phyloP scores from a whole-genome alignment of 2,888 invertebrate species.

The Chironomus riparius region DNA sequence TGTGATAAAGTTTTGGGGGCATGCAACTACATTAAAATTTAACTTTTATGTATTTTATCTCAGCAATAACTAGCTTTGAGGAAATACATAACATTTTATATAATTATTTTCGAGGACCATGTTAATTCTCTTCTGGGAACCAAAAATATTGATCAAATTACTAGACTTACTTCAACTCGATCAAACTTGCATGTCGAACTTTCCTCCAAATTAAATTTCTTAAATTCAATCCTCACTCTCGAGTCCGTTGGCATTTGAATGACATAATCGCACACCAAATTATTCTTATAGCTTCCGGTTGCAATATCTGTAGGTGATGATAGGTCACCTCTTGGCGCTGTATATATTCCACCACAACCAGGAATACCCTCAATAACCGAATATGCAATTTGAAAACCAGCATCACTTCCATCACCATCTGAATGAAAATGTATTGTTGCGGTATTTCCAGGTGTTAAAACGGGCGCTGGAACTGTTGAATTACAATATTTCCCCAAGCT shows the following conservation, averaged over 20 bases:
- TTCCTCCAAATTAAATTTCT: slow-evolving; percentile 55
- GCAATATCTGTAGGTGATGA: slow-evolving; percentile 48
- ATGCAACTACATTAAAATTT: too few relatives aligned
- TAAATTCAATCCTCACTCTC: slow-evolving; percentile 56
- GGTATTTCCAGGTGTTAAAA: slow-evolving; percentile 56
- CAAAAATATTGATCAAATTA: too few relatives aligned
- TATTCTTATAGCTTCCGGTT: slow-evolving; percentile 48
- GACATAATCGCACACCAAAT: slow-evolving; percentile 65
- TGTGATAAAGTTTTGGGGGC: too few relatives aligned
- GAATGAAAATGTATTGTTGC: slow-evolving; percentile 71
- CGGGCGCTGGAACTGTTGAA: slow-evolving; percentile 59
- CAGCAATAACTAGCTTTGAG: too few relatives aligned
- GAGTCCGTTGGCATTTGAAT: slow-evolving; percentile 53
- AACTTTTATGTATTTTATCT: too few relatives aligned
- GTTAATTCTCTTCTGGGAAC: too few relatives aligned
- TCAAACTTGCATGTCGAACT: slow-evolving; percentile 55
- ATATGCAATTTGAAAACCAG: slow-evolving; percentile 81
- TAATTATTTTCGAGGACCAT: too few relatives aligned
- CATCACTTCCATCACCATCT: slow-evolving; percentile 52
- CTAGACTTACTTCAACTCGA: slow-evolving; percentile 48
- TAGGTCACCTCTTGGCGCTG: slow-evolving; percentile 54
- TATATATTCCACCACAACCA: slow-evolving; percentile 73
- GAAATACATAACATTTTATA: too few relatives aligned
- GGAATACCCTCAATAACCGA: slow-evolving; percentile 60
- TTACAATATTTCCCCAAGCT: slow-evolving; percentile 64